Base-by-base conservation (phyloP, 2,888 invertebrate species). In the Andrena hattorfiana region DNA sequence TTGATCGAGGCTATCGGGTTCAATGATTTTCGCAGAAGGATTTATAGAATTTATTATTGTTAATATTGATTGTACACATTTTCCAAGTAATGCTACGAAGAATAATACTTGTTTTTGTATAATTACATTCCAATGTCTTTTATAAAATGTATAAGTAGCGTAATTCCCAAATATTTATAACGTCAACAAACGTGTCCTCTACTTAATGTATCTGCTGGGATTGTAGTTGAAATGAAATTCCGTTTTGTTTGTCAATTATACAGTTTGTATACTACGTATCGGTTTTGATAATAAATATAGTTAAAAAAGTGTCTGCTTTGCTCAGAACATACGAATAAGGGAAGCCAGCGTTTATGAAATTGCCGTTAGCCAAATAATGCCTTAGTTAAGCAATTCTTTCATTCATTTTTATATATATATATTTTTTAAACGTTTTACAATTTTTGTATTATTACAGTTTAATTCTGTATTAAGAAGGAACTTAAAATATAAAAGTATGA, bases 21-120 rank as follows among this genome's bases (percentile, higher is more conserved):
- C 73, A 68, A 49, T 83, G 74, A 49, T 51, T 80, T 75, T 66
- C 20, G 68, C 71, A 68, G 23, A 68, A 48, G n/a, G 42, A 60
- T 30, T 51, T 77, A 32, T 67, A 77, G 42, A 28, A 63, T 71
- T 64, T 76, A 76, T 69, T 66, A 60, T 66, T 76, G 51, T 49
- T 81, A n/a, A 51, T 49, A 63, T 68, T 60, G 4, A 56, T 26
- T 71, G 23, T 67, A 67, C 28, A 72, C 51, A 35, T n/a, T 28
- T 48, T 51, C 8, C 42, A 48, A 54, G 32, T 60, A 42, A 35
- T 26, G 70, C n/a, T 59, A 51, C 8, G 20, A 26, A 23, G 60
- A 71, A 48, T 20, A 59, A 66, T 71, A 54, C 59, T 30, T n/a
- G 49, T 77, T 77, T 71, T 81, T 81, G 62, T 68, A 67, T 20